Evolutionary conservation across 2,113 vertebrate genomes (phyloP), one percentile per base, ranked within the genome.

Genomic region (Sorex fumeus): DNA sequence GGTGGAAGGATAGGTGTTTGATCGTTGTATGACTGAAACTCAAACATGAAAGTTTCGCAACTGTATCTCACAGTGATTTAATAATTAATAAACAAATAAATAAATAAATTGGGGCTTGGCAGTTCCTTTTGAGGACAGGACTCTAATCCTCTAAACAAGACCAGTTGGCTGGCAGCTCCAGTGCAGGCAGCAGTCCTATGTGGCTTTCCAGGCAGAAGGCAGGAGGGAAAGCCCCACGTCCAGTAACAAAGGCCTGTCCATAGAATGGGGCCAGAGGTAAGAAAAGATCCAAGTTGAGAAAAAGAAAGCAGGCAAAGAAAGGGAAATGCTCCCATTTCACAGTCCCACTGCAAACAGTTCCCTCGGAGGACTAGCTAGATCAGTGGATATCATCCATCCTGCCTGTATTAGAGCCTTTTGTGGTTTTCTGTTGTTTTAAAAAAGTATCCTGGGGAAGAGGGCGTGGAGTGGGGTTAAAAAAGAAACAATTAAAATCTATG

Each of bases 251-350:
- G 32, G 67, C 16, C 81, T 1, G 34, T 28, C 66, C 88, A 85
- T 0, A 80, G 47, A 19, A 28, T 50, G 2, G 40, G 30, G n/a
- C 19, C 78, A 70, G 13, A 10, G 72, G 43, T 84, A 75, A 79
- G 88, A 70, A 87, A 1, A 45, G 30, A 88, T 90, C 36, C 76
- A 91, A 84, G n/a, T 0, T 92, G 16, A 88, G 85, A 88, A 90
- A 66, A 91, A 83, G 34, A 34, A 50, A 80, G 25, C 47, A 71
- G 60, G 57, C 4, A 70, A 45, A 83, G 45, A 50, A 0, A 32
- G 60, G 32, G 85, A 80, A 90, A 75, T 21, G 75, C n/a, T 36
- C 69, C 8, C n/a, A 12, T 76, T 43, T 57, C 90, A 62, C 71
- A 45, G 64, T 6, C 19, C 32, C 78, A 85, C 62, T 78, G 36